Base-by-base conservation (phyloP, 2,888 invertebrate genomes). In the Cylloceria caligata region DNA sequence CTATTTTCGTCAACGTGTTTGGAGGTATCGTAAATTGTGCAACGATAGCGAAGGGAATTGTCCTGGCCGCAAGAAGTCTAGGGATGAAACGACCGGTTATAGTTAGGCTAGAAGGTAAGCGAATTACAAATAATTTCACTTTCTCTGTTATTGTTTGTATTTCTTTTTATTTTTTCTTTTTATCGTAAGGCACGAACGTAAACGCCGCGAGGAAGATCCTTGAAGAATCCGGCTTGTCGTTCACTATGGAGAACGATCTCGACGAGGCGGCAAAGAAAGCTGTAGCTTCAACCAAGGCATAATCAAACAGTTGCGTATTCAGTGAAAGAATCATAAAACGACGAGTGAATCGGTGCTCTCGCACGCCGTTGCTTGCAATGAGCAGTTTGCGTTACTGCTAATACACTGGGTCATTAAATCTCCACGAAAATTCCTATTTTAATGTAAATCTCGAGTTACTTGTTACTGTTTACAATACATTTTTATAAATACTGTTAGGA, bases 11-110 rank as follows among this genome's bases (percentile, higher is more conserved):
- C 0, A 99, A 99, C 94, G 98, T 99, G 1, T 99, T 99, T 94
- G 99, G 98, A 86, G 99, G 99, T 74, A 99, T 99, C 91, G 99
- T 99, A 0, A 99, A 99, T 93, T 99, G 99, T 93, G 97, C 96
- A 4, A 99, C 97, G 0, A 97, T 99, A 88, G 99, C 99, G 0
- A 97, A 97, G 89, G 99, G 99, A 52, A 97, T 99, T 87, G 96
- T 99, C 3, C 95, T 96, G 79, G 99, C 99, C 2, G 96, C 97
- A 86, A 96, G 96, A 91, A 95, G 95, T 73, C 95, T 97, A 82
- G 94, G 96, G 55, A 94, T 99, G 0, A 95, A 95, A 88, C 95
- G 98, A 79, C 99, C 99, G 0, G 94, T 99, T 55, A 95, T 99
- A 74, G 98, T 99, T 52, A 95, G 99, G 88, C 93, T 99, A 76